Conservation (phyloP, 2,888 invertebrate species). For the Thumatha senex region DNA sequence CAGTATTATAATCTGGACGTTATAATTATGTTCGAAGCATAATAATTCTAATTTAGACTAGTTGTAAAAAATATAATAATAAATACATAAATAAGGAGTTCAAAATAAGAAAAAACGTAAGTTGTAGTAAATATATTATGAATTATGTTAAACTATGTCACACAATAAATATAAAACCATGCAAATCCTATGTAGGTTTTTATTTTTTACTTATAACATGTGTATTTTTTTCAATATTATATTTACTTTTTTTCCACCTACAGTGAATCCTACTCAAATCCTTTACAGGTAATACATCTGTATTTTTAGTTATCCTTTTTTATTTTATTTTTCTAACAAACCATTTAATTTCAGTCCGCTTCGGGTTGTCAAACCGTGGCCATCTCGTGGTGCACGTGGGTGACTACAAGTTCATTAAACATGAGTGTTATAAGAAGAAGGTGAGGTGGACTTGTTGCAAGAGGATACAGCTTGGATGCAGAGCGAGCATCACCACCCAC, state of each 20-base stretch:
- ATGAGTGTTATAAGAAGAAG: slow-evolving; percentile 68
- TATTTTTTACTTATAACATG: too few relatives aligned
- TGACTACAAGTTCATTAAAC: slow-evolving; percentile 69
- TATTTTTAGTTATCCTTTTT: slow-evolving; percentile 4
- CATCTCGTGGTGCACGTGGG: slow-evolving; percentile 63
- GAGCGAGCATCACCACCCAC: slow-evolving; percentile 64
- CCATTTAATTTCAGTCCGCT: slow-evolving; percentile 54
- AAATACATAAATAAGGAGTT: too few relatives aligned
- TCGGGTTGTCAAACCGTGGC: slow-evolving; percentile 68
- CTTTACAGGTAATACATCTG: too few relatives aligned
- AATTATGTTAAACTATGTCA: too few relatives aligned
- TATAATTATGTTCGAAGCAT: too few relatives aligned
- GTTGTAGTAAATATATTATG: background rate
- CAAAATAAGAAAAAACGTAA: background rate
- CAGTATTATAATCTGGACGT: slow-evolving; percentile 18
- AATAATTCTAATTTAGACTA: too few relatives aligned
- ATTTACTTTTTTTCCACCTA: background rate
- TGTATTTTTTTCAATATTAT: background rate
- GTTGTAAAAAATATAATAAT: too few relatives aligned
- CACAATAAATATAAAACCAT: too few relatives aligned
- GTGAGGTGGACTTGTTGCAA: slow-evolving; percentile 73
- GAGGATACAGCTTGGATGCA: slow-evolving; percentile 61
- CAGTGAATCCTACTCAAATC: too few relatives aligned
- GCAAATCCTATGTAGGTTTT: background rate
- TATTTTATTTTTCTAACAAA: slow-evolving; percentile 12